These are phyloP conservation scores for Porites lobata DNA, from an alignment of 92 coral and sea anemone genomes.

Conservation along the genomic window DNA sequence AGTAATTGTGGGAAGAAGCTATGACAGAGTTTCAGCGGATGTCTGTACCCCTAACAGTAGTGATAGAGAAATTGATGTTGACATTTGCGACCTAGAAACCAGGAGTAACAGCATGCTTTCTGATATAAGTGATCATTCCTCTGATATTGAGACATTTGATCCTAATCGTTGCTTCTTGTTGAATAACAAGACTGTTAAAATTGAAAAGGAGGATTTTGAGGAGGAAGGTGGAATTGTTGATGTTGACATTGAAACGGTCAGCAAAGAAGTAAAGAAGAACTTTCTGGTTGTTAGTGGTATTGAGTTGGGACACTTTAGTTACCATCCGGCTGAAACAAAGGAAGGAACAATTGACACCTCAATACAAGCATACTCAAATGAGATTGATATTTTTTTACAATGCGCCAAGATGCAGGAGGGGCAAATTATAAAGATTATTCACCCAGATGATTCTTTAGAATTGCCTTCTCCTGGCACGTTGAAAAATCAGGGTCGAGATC, in stretches of 20 bases:
- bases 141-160: conserved; percentile 23
- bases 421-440: conserved; percentile 73
- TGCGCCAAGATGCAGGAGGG: conserved; percentile 81
- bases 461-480: conserved; percentile 35
- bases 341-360: conserved; percentile 83
- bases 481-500: conserved; percentile 59
- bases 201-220: conserved; percentile 35
- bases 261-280: conserved; percentile 37
- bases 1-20: not conserved
- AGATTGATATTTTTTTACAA: conserved; percentile 79
- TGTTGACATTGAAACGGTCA: conserved; percentile 63
- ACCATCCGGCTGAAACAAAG: conserved; percentile 72
- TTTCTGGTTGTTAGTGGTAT: conserved; percentile 62
- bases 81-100: conserved; percentile 12
- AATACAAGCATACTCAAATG: conserved; percentile 81
- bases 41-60: not conserved
- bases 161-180: conserved; percentile 44
- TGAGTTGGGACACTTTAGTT: conserved; percentile 70
- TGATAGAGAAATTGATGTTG: conserved; percentile 30
- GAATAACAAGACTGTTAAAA: conserved; percentile 23
- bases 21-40: conserved; percentile 18
- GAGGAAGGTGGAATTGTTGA: conserved; percentile 28
- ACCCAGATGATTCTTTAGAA: conserved; percentile 71
- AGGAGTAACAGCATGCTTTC: conserved; percentile 26
- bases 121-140: conserved; percentile 51